phyloP scores from a whole-genome alignment of 1,140 invertebrate genomes.

The Scaptomyza montana region DNA sequence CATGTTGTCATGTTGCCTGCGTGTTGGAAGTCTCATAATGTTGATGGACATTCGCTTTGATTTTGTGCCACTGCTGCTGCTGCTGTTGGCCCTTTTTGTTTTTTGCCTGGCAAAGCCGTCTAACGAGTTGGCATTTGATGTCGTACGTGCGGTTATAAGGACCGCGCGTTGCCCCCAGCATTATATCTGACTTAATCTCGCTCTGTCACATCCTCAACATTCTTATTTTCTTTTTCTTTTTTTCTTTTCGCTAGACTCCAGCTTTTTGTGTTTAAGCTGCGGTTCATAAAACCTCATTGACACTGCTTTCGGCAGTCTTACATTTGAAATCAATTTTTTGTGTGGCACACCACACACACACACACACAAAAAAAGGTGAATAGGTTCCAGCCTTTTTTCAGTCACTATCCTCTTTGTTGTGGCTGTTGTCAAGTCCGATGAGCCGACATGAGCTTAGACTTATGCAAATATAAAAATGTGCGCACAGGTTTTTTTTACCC shows the following conservation, averaged over 20 bases:
- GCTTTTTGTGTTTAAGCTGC: slow-evolving; percentile 38
- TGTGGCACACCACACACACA: slow-evolving; percentile 20
- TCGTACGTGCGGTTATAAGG: slow-evolving; percentile 63
- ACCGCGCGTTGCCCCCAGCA: slow-evolving; percentile 37
- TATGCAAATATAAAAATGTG: slow-evolving; percentile 71
- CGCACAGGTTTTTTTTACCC: slow-evolving; percentile 26
- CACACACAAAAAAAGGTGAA: slow-evolving; percentile 10
- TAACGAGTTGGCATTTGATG: slow-evolving; percentile 78
- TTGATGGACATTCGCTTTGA: slow-evolving; percentile 80
- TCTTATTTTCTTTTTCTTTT: slow-evolving; percentile 12
- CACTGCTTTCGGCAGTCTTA: slow-evolving; percentile 55
- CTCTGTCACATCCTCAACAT: slow-evolving; percentile 14
- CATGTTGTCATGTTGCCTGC: slow-evolving; percentile 33
- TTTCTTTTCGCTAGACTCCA: background rate
- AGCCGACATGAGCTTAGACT: slow-evolving; percentile 37
- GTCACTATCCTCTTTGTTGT: slow-evolving; percentile 21
- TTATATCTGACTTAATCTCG: slow-evolving; percentile 40
- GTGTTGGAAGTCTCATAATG: slow-evolving; percentile 70
- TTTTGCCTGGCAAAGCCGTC: slow-evolving; percentile 51
- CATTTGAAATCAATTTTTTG: slow-evolving; percentile 79
- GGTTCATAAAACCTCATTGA: slow-evolving; percentile 41
- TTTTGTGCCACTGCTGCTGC: slow-evolving; percentile 41
- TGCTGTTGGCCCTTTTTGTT: slow-evolving; percentile 51
- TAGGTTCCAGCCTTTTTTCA: slow-evolving; percentile 40
- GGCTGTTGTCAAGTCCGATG: slow-evolving; percentile 30